A percentile compares a stretch with the other conserved stretches of the same genome.
Conservation (phyloP, 1,140 invertebrate species). For the Pogonomyrmex californicus region DNA sequence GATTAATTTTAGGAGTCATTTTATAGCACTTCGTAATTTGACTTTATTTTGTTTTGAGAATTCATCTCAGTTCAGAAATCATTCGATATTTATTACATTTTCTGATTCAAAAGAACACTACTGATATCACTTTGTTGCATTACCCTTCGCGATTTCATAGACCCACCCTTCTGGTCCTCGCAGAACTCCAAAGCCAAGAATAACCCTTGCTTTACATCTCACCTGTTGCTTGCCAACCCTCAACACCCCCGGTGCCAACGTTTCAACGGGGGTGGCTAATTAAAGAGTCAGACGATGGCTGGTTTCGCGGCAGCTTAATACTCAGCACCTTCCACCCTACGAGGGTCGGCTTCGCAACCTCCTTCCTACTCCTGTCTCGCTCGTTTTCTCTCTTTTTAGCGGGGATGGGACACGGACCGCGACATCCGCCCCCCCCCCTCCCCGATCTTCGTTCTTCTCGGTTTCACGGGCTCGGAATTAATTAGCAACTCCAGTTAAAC, state of each 20-base stretch:
- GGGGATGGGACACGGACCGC: constrained; percentile 54
- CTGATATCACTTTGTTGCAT: neutral
- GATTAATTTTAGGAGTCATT: neutral
- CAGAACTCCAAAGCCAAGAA: constrained; percentile 80
- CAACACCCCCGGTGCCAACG: constrained; percentile 77
- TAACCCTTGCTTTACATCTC: constrained; percentile 87
- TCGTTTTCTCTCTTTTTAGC: constrained; percentile 24
- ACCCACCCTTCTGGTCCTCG: constrained; percentile 56
- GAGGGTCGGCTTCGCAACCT: constrained; percentile 24
- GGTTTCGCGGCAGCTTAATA: constrained; percentile 84
- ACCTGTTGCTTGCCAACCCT: constrained; percentile 85
- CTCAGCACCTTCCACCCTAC: constrained; percentile 73
- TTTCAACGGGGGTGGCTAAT: constrained; percentile 80
- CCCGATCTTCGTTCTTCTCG: constrained; percentile 80
- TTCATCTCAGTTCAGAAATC: too few relatives aligned
- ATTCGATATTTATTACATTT: constrained; percentile 4
- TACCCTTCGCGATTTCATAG: neutral
- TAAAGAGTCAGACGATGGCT: constrained; percentile 85
- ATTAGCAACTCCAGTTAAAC: constrained; percentile 83
- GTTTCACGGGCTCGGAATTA: constrained; percentile 84
- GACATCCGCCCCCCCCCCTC: constrained; percentile 35
- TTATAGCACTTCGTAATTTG: neutral
- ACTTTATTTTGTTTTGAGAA: neutral
- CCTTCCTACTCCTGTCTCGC: neutral
- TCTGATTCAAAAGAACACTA: neutral